Conservation (phyloP, 2,888 invertebrate genomes). For the Ornithoptera alexandrae region DNA sequence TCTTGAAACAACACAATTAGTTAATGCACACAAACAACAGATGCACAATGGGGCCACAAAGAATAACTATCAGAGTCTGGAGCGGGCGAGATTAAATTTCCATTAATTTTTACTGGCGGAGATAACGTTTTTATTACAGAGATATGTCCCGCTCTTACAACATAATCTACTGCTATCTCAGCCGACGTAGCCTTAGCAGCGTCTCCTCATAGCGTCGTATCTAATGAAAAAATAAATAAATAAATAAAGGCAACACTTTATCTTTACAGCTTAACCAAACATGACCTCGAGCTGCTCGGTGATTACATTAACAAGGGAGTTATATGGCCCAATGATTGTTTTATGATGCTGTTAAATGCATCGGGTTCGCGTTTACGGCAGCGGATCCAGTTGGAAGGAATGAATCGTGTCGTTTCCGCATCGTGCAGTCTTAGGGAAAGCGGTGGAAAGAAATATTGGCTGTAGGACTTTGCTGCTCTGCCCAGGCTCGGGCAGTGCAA, state of each 20-base stretch:
- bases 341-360: constrained; percentile 54
- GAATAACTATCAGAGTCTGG: neutral
- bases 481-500: no score
- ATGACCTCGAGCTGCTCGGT: constrained; percentile 45
- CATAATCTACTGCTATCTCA: constrained; percentile 30
- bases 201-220: constrained; percentile 29
- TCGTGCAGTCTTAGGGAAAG: neutral
- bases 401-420: neutral
- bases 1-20: constrained; percentile 1
- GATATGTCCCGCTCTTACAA: constrained; percentile 14
- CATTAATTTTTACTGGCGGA: constrained; percentile 25
- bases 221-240: constrained; percentile 35
- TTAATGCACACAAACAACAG: constrained; percentile 11
- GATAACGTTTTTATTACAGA: constrained; percentile 25
- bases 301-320: constrained; percentile 52
- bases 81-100: constrained; percentile 20
- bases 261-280: constrained; percentile 49
- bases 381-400: neutral
- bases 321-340: constrained; percentile 55
- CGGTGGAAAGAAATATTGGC: neutral
- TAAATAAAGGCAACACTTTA: constrained; percentile 41
- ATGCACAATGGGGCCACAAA: constrained; percentile 6
- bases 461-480: no score
- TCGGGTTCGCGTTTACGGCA: constrained; percentile 36
- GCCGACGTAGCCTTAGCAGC: constrained; percentile 32